Percentiles rank a stretch among this genome's conserved stretches.
Conservation (phyloP, 37 sponge, comb jelly and placozoan species). For the Theonella swinhoei region DNA sequence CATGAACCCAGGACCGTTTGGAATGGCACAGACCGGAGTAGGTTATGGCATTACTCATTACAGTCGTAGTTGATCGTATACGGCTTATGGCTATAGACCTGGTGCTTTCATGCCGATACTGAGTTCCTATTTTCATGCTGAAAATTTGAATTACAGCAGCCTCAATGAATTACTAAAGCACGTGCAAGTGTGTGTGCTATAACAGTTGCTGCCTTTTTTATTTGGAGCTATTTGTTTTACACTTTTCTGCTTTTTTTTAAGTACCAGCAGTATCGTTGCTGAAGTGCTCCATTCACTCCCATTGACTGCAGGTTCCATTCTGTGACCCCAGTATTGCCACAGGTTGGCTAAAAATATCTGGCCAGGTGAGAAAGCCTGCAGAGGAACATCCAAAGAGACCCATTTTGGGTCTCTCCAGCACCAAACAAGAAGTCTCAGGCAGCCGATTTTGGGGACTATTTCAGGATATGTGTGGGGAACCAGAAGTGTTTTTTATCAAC, state of each 20-base stretch:
- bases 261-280: too few species aligned
- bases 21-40: conserved; percentile 95
- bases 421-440: conserved; percentile 68
- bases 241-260: too few species aligned
- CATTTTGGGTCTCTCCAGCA: conserved; percentile 46
- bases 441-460: conserved; percentile 72
- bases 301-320: conserved; percentile 71
- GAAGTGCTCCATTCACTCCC: too few species aligned
- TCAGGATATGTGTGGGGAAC: conserved; percentile 50
- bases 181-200: too few species aligned
- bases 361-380: conserved; percentile 55
- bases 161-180: too few species aligned
- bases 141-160: too few species aligned
- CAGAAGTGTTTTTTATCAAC: conserved; percentile 61
- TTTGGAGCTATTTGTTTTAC: too few species aligned
- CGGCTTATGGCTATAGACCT: too few species aligned
- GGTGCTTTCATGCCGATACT: too few species aligned
- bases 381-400: conserved; percentile 76
- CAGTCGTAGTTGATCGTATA: too few species aligned
- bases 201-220: too few species aligned
- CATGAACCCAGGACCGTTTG: conserved; percentile 93
- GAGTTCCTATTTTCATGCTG: too few species aligned
- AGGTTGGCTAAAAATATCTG: conserved; percentile 63
- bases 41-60: not conserved
- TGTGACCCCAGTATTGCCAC: conserved; percentile 61